These are phyloP conservation scores for Hyles euphorbiae DNA, from an alignment of 1,140 invertebrate genomes.

Conservation along the genomic window DNA sequence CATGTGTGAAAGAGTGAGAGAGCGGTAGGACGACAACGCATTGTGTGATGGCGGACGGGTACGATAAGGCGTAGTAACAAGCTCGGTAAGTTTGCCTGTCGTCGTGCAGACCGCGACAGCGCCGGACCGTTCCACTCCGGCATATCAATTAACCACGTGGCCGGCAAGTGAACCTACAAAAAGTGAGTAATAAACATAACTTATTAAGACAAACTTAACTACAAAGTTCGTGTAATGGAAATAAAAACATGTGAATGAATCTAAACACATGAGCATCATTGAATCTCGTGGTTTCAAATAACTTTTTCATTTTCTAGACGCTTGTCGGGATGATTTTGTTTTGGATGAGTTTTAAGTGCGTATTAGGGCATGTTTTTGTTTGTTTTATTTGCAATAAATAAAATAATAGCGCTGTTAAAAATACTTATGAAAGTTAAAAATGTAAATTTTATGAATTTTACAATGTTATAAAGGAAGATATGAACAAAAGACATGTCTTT, in stretches of 20 bases:
- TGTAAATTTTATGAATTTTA: background rate
- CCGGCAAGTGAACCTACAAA: conserved; percentile 44
- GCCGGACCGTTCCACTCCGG: conserved; percentile 35
- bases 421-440: background rate
- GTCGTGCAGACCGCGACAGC: conserved; percentile 52
- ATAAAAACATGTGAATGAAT: too few species aligned
- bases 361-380: background rate
- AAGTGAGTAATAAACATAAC: conserved; percentile 35
- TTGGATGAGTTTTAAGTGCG: too few species aligned
- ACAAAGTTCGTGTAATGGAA: background rate
- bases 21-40: conserved; percentile 19
- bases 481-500: background rate
- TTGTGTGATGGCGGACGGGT: conserved; percentile 30
- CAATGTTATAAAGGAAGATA: background rate
- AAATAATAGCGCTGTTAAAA: background rate
- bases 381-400: background rate
- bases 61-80: conserved; percentile 28
- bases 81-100: conserved; percentile 38
- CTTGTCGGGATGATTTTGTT: too few species aligned
- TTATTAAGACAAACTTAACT: background rate
- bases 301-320: too few species aligned
- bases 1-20: conserved; percentile 34
- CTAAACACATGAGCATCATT: too few species aligned
- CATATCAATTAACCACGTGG: conserved; percentile 50
- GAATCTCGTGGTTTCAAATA: too few species aligned